These are phyloP conservation scores for Galemys pyrenaicus DNA, from an alignment of 2,113 vertebrate species.

Conservation along the genomic window DNA sequence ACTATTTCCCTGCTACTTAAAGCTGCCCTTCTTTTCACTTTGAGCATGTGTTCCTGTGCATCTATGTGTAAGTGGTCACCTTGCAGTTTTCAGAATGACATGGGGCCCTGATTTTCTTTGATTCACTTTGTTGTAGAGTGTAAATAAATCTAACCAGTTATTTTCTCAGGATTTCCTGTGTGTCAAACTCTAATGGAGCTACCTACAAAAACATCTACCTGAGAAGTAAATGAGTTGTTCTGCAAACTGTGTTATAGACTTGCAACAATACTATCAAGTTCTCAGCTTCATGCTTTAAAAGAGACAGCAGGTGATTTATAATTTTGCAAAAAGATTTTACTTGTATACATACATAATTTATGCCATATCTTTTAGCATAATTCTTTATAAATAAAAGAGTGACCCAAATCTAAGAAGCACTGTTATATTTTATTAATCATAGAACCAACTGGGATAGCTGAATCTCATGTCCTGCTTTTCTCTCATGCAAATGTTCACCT, in stretches of 20 bases:
- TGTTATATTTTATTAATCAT: slow-evolving; percentile 26
- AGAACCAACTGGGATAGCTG: neutral
- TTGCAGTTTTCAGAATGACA: neutral
- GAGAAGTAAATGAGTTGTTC: neutral
- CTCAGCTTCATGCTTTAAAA: neutral
- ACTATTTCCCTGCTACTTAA: neutral
- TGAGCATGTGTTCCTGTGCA: neutral
- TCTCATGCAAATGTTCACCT: neutral
- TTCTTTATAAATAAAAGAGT: neutral
- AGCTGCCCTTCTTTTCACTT: neutral
- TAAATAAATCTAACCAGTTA: neutral
- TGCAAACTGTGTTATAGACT: neutral
- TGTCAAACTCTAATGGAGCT: neutral
- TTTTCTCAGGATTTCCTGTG: neutral
- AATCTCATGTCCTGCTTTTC: slow-evolving; percentile 2
- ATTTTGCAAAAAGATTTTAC: neutral
- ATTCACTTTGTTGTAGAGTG: neutral
- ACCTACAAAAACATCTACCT: neutral
- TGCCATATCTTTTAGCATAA: neutral
- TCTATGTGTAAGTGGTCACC: neutral
- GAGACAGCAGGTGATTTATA: neutral
- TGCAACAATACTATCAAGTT: neutral
- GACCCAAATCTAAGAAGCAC: neutral
- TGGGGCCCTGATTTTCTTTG: neutral
- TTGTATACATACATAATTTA: neutral